phyloP scores from a whole-genome alignment of 2,888 invertebrate genomes.

The Caenorhabditis sp. region DNA sequence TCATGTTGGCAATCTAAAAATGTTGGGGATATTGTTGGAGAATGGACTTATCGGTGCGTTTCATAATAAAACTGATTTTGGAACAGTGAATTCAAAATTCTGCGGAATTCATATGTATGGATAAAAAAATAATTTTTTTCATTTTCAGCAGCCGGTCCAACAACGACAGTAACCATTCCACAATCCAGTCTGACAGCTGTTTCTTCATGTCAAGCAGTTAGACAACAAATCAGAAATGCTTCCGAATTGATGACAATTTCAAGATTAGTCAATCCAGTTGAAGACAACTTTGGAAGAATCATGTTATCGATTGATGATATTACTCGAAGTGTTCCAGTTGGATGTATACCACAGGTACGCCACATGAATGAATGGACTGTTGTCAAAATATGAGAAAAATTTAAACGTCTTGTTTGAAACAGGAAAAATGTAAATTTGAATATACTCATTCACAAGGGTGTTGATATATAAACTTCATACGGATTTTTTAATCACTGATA shows the following conservation, averaged over 20 bases:
- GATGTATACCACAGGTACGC: slow-evolving; percentile 62
- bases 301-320: slow-evolving; percentile 67
- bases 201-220: slow-evolving; percentile 36
- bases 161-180: slow-evolving; percentile 32
- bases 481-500: too few relatives aligned
- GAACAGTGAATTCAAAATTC: too few relatives aligned
- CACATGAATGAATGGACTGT: too few relatives aligned
- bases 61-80: too few relatives aligned
- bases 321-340: slow-evolving; percentile 64
- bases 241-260: slow-evolving; percentile 48
- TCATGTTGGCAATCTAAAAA: too few relatives aligned
- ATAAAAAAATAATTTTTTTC: background rate
- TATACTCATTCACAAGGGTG: too few relatives aligned
- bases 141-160: slow-evolving; percentile 18
- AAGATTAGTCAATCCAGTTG: slow-evolving; percentile 50
- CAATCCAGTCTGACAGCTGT: slow-evolving; percentile 35
- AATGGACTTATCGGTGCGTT: too few relatives aligned
- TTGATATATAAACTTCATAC: too few relatives aligned
- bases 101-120: too few relatives aligned
- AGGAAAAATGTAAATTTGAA: too few relatives aligned
- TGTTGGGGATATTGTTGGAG: too few relatives aligned
- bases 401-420: background rate
- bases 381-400: slow-evolving; percentile 2
- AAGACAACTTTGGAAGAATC: slow-evolving; percentile 54
- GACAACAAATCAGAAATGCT: slow-evolving; percentile 33